Conservation (phyloP, 2,113 vertebrate genomes). For the Apodemus sylvaticus region DNA sequence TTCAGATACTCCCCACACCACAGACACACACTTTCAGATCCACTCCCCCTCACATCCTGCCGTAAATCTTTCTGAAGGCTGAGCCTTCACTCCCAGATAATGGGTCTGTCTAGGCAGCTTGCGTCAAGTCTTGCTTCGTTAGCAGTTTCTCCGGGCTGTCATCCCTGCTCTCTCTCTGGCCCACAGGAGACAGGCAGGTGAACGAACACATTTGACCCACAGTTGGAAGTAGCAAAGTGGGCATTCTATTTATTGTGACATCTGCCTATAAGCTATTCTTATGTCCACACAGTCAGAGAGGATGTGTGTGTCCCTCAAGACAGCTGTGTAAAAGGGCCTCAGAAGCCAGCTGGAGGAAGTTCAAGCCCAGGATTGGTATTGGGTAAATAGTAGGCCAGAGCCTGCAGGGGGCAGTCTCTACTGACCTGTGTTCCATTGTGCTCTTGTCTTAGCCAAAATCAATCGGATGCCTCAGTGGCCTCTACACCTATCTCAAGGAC, state of each 20-base stretch:
- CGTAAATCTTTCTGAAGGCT: conserved; percentile 38
- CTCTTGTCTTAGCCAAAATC: not conserved
- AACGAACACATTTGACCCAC: not conserved
- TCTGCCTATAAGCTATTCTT: not conserved
- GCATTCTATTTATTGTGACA: not conserved
- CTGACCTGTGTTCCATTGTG: not conserved
- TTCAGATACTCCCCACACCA: not conserved
- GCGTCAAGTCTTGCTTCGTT: not conserved
- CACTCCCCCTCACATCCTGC: conserved; percentile 54
- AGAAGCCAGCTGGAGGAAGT: not conserved
- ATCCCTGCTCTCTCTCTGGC: not conserved
- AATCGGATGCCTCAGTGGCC: not conserved
- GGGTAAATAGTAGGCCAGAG: not conserved
- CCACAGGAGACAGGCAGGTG: conserved; percentile 27
- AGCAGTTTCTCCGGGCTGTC: not conserved
- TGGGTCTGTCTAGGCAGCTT: not conserved
- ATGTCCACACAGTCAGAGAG: not conserved
- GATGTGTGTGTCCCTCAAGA: not conserved
- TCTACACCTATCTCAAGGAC: not conserved
- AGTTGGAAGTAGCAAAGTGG: not conserved
- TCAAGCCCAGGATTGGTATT: not conserved
- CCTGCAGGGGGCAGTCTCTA: not conserved
- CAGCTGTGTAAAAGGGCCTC: not conserved
- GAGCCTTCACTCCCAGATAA: conserved; percentile 4
- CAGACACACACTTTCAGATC: not conserved